Percentiles rank a stretch among this genome's conserved stretches.
phyloP scores from a whole-genome alignment of 1,140 invertebrate genomes.

The Drosophila tristis region DNA sequence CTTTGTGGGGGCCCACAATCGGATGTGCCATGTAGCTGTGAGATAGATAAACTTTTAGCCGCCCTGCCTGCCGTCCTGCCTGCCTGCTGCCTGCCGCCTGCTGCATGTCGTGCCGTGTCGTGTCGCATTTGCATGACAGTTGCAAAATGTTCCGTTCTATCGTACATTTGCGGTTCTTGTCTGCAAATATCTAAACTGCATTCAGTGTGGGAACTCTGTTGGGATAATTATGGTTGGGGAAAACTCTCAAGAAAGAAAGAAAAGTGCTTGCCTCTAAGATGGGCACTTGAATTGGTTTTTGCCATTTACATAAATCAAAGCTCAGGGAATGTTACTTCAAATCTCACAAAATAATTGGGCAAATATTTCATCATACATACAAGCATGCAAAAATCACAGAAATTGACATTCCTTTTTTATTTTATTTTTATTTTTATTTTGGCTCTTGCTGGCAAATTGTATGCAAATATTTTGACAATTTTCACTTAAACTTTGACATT shows the following conservation, averaged over 20 bases:
- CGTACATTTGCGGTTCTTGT: constrained; percentile 32
- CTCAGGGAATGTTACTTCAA: neutral
- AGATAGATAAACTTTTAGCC: constrained; percentile 36
- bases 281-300: too few species aligned
- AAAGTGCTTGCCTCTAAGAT: constrained; percentile 25
- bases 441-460: constrained; percentile 34
- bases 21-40: constrained; percentile 37
- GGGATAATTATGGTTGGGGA: constrained; percentile 34
- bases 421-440: neutral
- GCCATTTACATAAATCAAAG: too few species aligned
- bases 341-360: constrained; percentile 25
- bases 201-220: constrained; percentile 29
- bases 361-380: constrained; percentile 23
- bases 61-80: neutral
- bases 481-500: constrained; percentile 52
- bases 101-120: constrained; percentile 28
- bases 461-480: constrained; percentile 55
- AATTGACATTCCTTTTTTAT: constrained; percentile 20
- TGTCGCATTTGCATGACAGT: constrained; percentile 41
- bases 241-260: constrained; percentile 17
- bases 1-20: constrained; percentile 48
- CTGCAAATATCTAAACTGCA: constrained; percentile 13
- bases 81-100: too few species aligned
- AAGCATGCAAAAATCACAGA: too few species aligned
- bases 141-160: constrained; percentile 36